These are phyloP conservation scores for Odobenus rosmarus DNA, from an alignment of 2,113 vertebrate species.

Conservation along the genomic window DNA sequence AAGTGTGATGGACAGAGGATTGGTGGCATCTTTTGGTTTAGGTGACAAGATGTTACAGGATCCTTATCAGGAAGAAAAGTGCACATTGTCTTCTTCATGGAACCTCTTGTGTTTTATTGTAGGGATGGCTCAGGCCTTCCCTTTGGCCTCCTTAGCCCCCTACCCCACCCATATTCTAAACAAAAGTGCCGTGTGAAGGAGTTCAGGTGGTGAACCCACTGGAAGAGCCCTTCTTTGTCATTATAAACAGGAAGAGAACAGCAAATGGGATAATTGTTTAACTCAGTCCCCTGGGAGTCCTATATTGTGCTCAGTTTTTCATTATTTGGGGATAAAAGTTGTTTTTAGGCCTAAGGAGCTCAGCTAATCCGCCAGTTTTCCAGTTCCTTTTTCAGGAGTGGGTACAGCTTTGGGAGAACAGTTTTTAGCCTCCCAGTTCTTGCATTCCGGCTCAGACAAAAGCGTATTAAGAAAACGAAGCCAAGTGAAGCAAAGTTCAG, in stretches of 20 bases:
- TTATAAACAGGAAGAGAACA: background rate
- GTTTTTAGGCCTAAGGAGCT: conserved; percentile 28
- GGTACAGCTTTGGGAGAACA: background rate
- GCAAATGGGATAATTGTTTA: background rate
- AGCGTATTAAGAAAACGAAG: conserved; percentile 31
- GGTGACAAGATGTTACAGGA: background rate
- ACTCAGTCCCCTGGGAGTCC: background rate
- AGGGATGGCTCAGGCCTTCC: background rate
- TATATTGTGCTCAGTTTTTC: conserved; percentile 45
- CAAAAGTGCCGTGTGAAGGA: background rate
- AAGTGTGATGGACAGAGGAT: background rate
- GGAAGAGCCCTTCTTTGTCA: background rate
- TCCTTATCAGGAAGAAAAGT: background rate
- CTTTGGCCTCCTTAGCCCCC: background rate
- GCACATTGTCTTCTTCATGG: background rate
- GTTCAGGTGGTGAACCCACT: background rate
- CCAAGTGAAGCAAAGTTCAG: conserved; percentile 71
- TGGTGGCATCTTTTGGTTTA: background rate
- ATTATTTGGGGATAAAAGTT: conserved; percentile 15
- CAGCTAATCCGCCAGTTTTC: background rate
- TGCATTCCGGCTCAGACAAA: conserved; percentile 48
- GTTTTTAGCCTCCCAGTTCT: background rate
- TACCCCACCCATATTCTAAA: background rate
- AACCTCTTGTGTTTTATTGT: background rate
- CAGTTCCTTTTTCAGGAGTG: background rate